Evolutionary conservation across 2,797 vertebrate species (phyloP), one percentile per base, ranked within the genome.

Genomic region (Premnoplex brunnescens): DNA sequence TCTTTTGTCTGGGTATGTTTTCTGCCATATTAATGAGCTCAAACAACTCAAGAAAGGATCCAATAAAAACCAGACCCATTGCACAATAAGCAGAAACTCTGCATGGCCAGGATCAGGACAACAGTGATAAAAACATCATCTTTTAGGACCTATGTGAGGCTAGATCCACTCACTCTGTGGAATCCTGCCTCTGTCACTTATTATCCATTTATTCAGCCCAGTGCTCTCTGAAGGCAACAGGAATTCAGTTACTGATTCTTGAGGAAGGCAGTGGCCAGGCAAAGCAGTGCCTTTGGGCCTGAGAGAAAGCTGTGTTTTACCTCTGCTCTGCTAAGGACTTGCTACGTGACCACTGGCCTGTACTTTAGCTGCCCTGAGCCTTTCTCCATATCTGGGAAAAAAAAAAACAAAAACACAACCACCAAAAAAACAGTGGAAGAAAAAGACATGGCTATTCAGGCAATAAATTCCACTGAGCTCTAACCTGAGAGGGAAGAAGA

Each of bases 1-100:
- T 93, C 91, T 95, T 89, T 92, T 80, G 85, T 83, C 79, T 92
- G 93, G 58, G 76, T 95, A 96, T 91, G 85, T 95, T 96, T 94
- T 89, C 89, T 95, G 89, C 79, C 66, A 74, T 80, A 71, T 91
- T 85, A 95, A 96, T 96, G 89, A 95, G 89, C 43, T 91, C 89
- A 83, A 56, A 77, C 15, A 37, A 89, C 60, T 85, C 72, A 56
- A 85, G 59, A 85, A 87, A 66, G 23, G 34, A 77, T 80, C 60
- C 78, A 80, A 64, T 13, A 77, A 89, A 92, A 91, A 56, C 12
- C 62, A 96, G 85, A 91, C 20, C 73, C 54, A 27, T 88, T 89
- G 76, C 72, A 91, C 79, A 92, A 80, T 4, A 72, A 64, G 46
- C 20, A 85, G 79, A 85, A 95, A 89, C 30, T 62, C 34, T 62